These are phyloP conservation scores for Eristalinus aeneus DNA, from an alignment of 2,888 invertebrate genomes.

Conservation along the genomic window DNA sequence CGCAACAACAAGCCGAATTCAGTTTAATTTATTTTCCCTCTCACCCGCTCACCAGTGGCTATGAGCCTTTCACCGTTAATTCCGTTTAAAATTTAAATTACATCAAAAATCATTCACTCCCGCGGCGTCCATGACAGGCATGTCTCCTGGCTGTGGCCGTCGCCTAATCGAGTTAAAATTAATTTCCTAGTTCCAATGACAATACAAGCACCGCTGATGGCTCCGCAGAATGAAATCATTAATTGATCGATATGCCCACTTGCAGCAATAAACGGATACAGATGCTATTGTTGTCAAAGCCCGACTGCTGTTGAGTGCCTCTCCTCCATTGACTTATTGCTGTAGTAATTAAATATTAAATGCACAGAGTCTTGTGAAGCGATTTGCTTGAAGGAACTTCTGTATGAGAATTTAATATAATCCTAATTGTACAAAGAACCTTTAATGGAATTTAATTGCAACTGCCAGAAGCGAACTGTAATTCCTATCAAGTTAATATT, in stretches of 20 bases:
- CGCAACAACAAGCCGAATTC: background rate
- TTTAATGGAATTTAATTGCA: background rate
- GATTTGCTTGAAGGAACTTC: background rate
- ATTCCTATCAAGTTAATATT: no score
- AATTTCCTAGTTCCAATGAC: background rate
- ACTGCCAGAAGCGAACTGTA: no score
- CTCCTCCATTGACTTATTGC: background rate
- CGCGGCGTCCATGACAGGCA: background rate
- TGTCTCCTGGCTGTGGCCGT: background rate
- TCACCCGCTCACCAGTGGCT: background rate
- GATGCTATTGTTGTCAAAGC: background rate
- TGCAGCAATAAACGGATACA: background rate
- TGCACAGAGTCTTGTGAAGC: background rate
- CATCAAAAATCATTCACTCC: background rate
- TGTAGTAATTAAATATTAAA: background rate
- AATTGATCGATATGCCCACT: background rate
- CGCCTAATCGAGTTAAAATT: background rate
- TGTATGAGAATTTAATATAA: background rate
- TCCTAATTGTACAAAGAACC: background rate
- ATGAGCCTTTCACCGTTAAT: background rate
- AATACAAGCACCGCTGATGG: background rate
- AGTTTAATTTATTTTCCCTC: background rate
- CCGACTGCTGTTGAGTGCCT: background rate
- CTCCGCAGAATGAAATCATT: background rate
- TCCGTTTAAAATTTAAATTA: background rate